These are phyloP conservation scores for Drosophila persimilis DNA, from an alignment of 1,140 invertebrate genomes.

Conservation along the genomic window DNA sequence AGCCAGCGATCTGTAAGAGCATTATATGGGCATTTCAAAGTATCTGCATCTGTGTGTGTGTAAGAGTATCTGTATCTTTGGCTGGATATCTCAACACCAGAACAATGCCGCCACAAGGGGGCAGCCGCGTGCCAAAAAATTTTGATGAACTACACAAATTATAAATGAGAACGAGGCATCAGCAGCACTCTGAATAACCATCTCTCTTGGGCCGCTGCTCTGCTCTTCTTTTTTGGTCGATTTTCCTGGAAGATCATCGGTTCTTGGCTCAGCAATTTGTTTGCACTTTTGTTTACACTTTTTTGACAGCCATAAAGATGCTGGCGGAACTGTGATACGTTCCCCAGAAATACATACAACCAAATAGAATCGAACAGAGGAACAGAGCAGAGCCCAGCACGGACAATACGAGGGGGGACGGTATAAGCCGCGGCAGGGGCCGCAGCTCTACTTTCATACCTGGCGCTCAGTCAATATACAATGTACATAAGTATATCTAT, in stretches of 20 bases:
- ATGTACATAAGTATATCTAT: too few relatives aligned
- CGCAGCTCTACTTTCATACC: too few relatives aligned
- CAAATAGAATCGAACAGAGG: too few relatives aligned
- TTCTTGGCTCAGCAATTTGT: too few relatives aligned
- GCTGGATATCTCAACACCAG: slow-evolving; percentile 57
- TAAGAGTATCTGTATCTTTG: slow-evolving; percentile 43
- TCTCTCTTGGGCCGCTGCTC: slow-evolving; percentile 26
- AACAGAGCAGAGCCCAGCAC: too few relatives aligned
- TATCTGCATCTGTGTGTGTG: slow-evolving; percentile 37
- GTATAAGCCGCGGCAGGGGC: too few relatives aligned
- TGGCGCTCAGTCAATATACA: too few relatives aligned
- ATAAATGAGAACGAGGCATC: slow-evolving; percentile 24
- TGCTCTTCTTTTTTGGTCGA: slow-evolving; percentile 2
- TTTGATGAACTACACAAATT: slow-evolving; percentile 71
- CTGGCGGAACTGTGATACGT: too few relatives aligned
- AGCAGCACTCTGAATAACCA: neutral
- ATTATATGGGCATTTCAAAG: slow-evolving; percentile 13
- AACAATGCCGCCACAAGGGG: slow-evolving; percentile 46
- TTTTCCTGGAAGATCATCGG: slow-evolving; percentile 26
- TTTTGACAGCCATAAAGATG: too few relatives aligned
- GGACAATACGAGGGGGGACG: too few relatives aligned
- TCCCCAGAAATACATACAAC: too few relatives aligned
- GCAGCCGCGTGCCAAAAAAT: slow-evolving; percentile 70
- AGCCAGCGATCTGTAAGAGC: slow-evolving; percentile 44
- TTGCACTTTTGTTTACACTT: too few relatives aligned